phyloP scores from a whole-genome alignment of 2,888 invertebrate species.

The Polymixis flavicincta region DNA sequence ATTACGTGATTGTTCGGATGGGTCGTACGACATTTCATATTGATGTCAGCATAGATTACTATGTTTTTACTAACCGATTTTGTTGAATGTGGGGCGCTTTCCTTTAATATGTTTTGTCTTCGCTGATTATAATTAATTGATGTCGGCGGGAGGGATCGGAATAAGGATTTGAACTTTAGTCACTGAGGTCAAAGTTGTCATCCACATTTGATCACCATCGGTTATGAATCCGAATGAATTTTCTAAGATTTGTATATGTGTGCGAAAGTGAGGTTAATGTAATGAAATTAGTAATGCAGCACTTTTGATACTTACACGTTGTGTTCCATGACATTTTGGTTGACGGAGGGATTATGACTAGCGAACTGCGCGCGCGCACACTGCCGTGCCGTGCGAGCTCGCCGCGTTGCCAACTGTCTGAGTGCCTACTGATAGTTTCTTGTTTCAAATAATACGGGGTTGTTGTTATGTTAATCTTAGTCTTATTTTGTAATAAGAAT shows the following conservation, averaged over 20 bases:
- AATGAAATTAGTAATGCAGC: conserved; percentile 70
- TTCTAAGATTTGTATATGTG: conserved; percentile 77
- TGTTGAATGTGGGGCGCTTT: conserved; percentile 62
- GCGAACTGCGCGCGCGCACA: conserved; percentile 12
- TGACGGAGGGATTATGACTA: conserved; percentile 39
- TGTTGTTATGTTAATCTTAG: conserved; percentile 89
- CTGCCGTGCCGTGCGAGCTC: background rate
- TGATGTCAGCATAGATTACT: conserved; percentile 54
- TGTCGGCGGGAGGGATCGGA: conserved; percentile 38
- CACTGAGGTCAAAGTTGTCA: conserved; percentile 47
- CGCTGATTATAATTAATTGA: conserved; percentile 46
- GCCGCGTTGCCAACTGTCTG: conserved; percentile 50
- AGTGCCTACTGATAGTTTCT: conserved; percentile 70
- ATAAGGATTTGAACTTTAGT: conserved; percentile 45
- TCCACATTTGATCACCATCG: conserved; percentile 68
- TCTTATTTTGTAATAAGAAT: conserved; percentile 85
- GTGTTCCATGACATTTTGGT: conserved; percentile 69
- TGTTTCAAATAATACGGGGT: conserved; percentile 85
- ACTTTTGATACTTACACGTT: conserved; percentile 77
- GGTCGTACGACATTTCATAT: conserved; percentile 61
- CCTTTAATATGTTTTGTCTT: conserved; percentile 42
- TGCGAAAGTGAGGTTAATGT: conserved; percentile 67
- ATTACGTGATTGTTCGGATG: conserved; percentile 25
- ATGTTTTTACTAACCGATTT: conserved; percentile 62
- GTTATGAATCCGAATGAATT: conserved; percentile 69